A percentile compares a stretch with the other conserved stretches of the same genome.
These are phyloP conservation scores for Lepus timidus DNA, from an alignment of 2,113 vertebrate species.

Conservation along the genomic window DNA sequence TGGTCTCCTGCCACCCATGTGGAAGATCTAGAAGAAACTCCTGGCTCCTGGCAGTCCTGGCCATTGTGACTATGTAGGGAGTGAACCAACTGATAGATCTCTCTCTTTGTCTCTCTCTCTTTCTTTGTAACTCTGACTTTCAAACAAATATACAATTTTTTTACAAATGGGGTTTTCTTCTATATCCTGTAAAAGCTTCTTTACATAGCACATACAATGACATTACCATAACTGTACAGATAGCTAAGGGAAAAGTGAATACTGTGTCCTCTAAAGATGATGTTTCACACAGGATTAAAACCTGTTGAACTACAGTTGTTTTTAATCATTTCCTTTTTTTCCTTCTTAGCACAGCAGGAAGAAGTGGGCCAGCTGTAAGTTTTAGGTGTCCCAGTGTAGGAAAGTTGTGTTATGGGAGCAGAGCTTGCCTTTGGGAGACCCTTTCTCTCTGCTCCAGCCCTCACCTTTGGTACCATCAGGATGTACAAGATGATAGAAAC, in stretches of 20 bases:
- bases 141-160: no score
- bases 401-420: not conserved
- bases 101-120: no score
- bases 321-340: constrained; percentile 14
- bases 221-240: not conserved
- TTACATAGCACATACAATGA: no score
- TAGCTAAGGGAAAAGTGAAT: not conserved
- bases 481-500: not conserved
- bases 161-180: no score
- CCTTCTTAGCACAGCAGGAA: not conserved
- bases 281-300: constrained; percentile 23
- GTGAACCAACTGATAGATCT: no score
- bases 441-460: not conserved
- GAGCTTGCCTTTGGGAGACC: not conserved
- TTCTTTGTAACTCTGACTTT: no score
- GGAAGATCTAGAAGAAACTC: no score
- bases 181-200: no score
- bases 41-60: no score
- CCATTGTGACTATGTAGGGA: no score
- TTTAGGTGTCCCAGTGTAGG: not conserved
- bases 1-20: no score
- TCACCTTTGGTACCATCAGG: not conserved
- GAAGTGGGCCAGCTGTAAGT: not conserved
- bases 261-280: not conserved
- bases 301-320: not conserved